Percentiles rank a stretch among this genome's conserved stretches.
phyloP scores from a whole-genome alignment of 2,888 invertebrate species.

The Dioctria rufipes region DNA sequence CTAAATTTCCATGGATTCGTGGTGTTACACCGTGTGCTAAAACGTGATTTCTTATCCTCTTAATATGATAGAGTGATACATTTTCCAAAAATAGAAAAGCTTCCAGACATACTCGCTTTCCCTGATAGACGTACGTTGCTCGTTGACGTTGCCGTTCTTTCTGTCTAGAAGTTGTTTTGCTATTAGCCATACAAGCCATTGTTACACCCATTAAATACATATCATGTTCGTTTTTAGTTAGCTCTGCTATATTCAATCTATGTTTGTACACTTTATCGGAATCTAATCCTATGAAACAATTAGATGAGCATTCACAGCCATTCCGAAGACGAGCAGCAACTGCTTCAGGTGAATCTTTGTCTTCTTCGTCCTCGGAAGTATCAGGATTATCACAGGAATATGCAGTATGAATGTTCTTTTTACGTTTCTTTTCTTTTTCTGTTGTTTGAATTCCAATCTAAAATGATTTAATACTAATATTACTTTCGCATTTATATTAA shows the following conservation, averaged over 20 bases:
- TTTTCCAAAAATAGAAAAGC: conserved; percentile 86
- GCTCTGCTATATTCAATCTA: conserved; percentile 83
- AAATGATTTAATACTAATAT: too few species aligned
- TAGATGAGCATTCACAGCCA: conserved; percentile 85
- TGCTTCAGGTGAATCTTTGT: conserved; percentile 74
- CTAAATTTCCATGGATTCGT: conserved; percentile 84
- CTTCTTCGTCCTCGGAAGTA: conserved; percentile 55
- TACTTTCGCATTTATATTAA: too few species aligned
- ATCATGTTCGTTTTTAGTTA: conserved; percentile 86
- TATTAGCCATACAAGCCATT: conserved; percentile 83
- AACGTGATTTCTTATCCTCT: conserved; percentile 83
- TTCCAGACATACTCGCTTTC: conserved; percentile 83
- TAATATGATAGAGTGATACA: conserved; percentile 84
- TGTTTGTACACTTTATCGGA: conserved; percentile 84
- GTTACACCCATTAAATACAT: conserved; percentile 91
- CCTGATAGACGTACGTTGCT: conserved; percentile 85
- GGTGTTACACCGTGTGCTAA: conserved; percentile 86
- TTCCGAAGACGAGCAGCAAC: conserved; percentile 79
- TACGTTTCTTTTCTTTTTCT: background rate
- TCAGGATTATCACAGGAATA: conserved; percentile 58
- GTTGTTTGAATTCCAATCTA: background rate
- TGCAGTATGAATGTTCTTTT: background rate
- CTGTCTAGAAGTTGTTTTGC: conserved; percentile 77
- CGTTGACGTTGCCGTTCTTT: conserved; percentile 81
- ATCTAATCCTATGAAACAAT: conserved; percentile 82